Evolutionary conservation across 2,888 invertebrate genomes (phyloP).

Genomic region (Anoplius nigerrimus): DNA sequence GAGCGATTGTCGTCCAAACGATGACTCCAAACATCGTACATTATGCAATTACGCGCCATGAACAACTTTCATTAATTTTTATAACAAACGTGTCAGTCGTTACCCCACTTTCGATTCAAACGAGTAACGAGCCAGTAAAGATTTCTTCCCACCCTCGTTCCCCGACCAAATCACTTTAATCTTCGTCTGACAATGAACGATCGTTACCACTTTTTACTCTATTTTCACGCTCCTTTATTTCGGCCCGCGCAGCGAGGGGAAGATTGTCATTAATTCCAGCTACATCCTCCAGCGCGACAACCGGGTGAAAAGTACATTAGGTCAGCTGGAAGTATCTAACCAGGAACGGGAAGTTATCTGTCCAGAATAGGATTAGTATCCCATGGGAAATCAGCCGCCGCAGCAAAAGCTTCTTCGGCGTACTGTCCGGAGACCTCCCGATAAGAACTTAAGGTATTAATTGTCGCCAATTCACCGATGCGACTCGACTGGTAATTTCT

Average conservation of each 20-base stretch:
- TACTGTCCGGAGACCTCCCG: constrained; percentile 65
- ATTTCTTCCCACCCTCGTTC: too few species aligned
- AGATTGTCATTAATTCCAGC: too few species aligned
- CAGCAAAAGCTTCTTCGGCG: constrained; percentile 55
- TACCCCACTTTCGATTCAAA: too few species aligned
- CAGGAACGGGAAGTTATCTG: constrained; percentile 63
- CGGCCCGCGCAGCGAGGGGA: too few species aligned
- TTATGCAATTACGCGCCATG: too few species aligned
- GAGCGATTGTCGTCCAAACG: constrained; percentile 24
- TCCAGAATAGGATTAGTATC: constrained; percentile 68
- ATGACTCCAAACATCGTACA: too few species aligned
- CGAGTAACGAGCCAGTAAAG: too few species aligned
- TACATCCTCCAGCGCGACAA: too few species aligned
- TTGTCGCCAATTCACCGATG: constrained; percentile 58
- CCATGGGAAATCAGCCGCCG: constrained; percentile 70
- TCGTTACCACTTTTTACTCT: background rate
- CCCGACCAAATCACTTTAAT: too few species aligned
- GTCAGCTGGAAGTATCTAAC: constrained; percentile 50
- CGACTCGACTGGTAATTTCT: background rate
- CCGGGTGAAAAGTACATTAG: constrained; percentile 31
- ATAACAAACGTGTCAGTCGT: background rate
- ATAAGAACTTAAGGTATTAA: constrained; percentile 69
- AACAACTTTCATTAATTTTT: too few species aligned
- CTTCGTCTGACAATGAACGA: too few species aligned
- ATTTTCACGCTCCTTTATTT: background rate